Base-by-base conservation (phyloP, 2,888 invertebrate species). In the Stegophylla sp. region DNA sequence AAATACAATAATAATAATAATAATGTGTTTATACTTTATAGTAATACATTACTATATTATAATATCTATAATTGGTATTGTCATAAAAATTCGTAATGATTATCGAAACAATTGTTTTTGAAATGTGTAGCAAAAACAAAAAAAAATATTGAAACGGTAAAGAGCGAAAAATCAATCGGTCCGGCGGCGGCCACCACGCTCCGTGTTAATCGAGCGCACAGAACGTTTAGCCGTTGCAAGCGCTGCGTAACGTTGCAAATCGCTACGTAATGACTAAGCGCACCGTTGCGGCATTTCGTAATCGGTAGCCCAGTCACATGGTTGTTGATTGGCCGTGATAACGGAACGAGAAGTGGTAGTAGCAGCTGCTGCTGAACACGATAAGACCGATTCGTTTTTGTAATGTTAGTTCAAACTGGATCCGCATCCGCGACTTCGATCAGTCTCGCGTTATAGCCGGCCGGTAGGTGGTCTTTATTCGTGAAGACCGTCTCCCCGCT, bases 381-480 rank as follows among this genome's bases (percentile, higher is more conserved):
- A 45, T 45, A 45, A 15, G 10, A 45, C 45, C 45, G 56, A 63
- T 63, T 9, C 48, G 74, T 75, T 75, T 63, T 34, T 12, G 28
- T 48, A 26, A 59, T 59, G 45, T 63, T 26, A 48, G 74, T 75
- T 75, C 63, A 63, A 74, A 74, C 63, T 7, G 48, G 74, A 48
- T 43, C 23, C 43, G 48, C 20, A 48, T 43, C 23, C 43, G 48
- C 20, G 56, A 20, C 45, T 53, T 45, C 74, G 34, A 63, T 63
- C 48, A 75, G 74, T 75, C 74, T 75, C 48, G 63, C 48, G 63
- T 63, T 75, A n/a, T 17, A 34, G 51, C 51, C 74, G 63, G 63
- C 48, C 63, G 63, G 74, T 34, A 34, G 20, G 12, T 28, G 28
- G 34, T 63, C 51, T 3, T 3, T 17, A 12, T 0, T 15, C 17